Evolutionary conservation across 2,113 vertebrate species (phyloP).

Genomic region (Etia nguti): DNA sequence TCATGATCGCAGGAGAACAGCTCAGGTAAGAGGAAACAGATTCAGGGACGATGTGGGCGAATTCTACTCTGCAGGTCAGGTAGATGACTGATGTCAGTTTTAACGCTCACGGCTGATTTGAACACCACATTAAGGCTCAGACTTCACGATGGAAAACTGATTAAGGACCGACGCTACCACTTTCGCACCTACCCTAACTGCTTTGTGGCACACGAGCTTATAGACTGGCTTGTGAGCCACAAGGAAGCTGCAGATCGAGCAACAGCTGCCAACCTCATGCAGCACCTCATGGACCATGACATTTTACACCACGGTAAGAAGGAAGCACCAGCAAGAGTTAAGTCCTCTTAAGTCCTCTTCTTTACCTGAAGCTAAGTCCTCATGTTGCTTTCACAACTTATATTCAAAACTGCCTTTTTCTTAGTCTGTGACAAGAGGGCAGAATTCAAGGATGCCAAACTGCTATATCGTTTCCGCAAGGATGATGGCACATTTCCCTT

Average conservation of each 20-base stretch:
- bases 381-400: background rate
- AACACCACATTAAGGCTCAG: slow-evolving; percentile 66
- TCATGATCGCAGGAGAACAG: slow-evolving; percentile 85
- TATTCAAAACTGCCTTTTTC: background rate
- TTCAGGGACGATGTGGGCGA: background rate
- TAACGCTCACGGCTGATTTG: background rate
- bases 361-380: background rate
- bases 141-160: slow-evolving; percentile 81
- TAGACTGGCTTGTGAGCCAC: slow-evolving; percentile 80
- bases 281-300: slow-evolving; percentile 84
- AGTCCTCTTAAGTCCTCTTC: background rate
- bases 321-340: background rate
- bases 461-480: slow-evolving; percentile 85
- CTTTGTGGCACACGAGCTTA: slow-evolving; percentile 83
- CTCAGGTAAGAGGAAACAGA: slow-evolving; percentile 73
- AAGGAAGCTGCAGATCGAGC: slow-evolving; percentile 79
- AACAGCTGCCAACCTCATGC: slow-evolving; percentile 78
- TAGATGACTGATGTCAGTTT: background rate
- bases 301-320: slow-evolving; percentile 83
- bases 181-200: slow-evolving; percentile 84
- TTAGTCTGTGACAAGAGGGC: slow-evolving; percentile 82
- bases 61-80: background rate
- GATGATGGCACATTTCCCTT: slow-evolving; percentile 86
- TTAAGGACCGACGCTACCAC: slow-evolving; percentile 81
- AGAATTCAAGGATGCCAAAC: slow-evolving; percentile 82